Evolutionary conservation across 2,888 invertebrate genomes (phyloP).

Genomic region (Amitus sp.): DNA sequence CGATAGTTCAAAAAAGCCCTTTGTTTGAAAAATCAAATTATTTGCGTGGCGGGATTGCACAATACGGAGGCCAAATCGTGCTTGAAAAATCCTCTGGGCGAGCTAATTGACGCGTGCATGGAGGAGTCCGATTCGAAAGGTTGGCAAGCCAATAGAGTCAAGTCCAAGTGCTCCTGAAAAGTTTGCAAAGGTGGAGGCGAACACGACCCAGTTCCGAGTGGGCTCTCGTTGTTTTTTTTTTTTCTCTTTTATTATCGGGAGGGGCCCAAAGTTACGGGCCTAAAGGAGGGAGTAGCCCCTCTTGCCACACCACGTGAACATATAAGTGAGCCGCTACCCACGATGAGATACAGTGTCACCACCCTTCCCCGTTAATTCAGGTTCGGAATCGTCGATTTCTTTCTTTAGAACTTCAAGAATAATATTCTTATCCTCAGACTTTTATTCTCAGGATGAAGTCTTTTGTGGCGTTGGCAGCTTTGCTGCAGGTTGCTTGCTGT

Average conservation of each 20-base stretch:
- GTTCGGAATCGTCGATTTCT: constrained; percentile 21
- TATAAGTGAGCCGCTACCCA: constrained; percentile 52
- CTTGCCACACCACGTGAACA: constrained; percentile 45
- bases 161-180: constrained; percentile 34
- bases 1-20: no score
- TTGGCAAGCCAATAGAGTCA: constrained; percentile 7
- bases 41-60: not conserved
- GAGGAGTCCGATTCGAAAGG: constrained; percentile 37
- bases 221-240: constrained; percentile 35
- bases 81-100: constrained; percentile 7
- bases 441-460: constrained; percentile 59
- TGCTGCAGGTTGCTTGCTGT: constrained; percentile 54
- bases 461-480: constrained; percentile 52
- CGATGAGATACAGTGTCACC: constrained; percentile 51
- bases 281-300: constrained; percentile 47
- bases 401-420: no score
- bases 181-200: constrained; percentile 36
- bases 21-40: no score
- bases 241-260: constrained; percentile 43
- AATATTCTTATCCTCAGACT: no score
- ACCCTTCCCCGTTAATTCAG: constrained; percentile 46
- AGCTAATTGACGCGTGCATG: constrained; percentile 18
- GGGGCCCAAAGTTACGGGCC: constrained; percentile 43
- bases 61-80: not conserved
- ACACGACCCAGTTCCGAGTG: constrained; percentile 42